These are phyloP conservation scores for Cryptus viduatorius DNA, from an alignment of 2,888 invertebrate genomes.

Conservation along the genomic window DNA sequence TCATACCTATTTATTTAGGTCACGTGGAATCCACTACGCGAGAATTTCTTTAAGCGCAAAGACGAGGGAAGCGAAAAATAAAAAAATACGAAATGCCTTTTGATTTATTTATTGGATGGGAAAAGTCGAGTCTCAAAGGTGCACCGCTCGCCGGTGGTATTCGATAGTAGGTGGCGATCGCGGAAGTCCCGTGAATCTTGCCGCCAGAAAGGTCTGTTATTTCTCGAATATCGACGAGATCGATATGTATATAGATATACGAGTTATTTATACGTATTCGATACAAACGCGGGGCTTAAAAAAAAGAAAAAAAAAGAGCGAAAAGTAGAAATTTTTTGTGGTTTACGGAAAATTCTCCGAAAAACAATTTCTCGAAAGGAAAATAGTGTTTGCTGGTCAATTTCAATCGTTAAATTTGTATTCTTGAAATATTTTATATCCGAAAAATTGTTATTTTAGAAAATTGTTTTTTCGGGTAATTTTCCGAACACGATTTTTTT, in stretches of 20 bases:
- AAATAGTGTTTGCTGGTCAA: too few species aligned
- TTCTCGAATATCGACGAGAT: conserved; percentile 10
- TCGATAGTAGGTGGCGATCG: neutral
- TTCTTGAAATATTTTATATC: too few species aligned
- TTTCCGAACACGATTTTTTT: too few species aligned
- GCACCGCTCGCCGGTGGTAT: neutral
- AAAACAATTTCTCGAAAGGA: neutral
- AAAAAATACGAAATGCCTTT: neutral
- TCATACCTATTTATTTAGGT: neutral
- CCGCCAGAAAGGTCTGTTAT: neutral
- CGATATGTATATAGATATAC: neutral
- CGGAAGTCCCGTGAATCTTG: neutral
- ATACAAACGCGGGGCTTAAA: neutral
- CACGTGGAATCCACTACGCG: neutral
- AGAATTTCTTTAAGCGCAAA: conserved; percentile 4
- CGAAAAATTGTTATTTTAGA: too few species aligned
- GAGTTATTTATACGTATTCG: neutral
- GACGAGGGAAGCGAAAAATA: neutral
- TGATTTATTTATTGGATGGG: conserved; percentile 15
- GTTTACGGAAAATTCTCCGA: neutral
- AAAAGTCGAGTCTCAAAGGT: conserved; percentile 13
- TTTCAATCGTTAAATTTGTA: too few species aligned
- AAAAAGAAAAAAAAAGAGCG: neutral
- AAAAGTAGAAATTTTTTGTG: neutral
- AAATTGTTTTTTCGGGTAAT: too few species aligned